Base-by-base conservation (phyloP, 2,888 invertebrate genomes). In the Desoria tigrina region DNA sequence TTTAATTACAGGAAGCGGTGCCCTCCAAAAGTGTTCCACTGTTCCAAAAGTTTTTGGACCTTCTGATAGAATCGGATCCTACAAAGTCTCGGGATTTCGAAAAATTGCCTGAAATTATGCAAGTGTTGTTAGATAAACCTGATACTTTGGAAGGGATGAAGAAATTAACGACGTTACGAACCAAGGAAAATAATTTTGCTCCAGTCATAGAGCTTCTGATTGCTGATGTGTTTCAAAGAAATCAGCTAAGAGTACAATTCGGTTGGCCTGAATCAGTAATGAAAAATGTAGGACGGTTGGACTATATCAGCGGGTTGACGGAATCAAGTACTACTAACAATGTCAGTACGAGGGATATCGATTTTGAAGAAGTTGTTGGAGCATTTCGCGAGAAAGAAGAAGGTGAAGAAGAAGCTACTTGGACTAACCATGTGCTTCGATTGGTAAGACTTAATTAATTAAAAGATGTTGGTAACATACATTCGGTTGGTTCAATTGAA, bases 131-230 rank as follows among this genome's bases (percentile, higher is more conserved):
- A 11, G 67, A 69, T 3, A 61, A 67, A 27, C 72, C 76, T 1
- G 72, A 76, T 32, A 65, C 58, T 18, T 51, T 70, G 2, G 24
- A 49, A 37, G 70, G 63, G 27, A 56, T 76, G 42, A 63, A 69
- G 53, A 63, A 39, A 42, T 55, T 76, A 23, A 69, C 69, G 4
- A 57, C 60, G 28, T 64, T 73, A 16, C 67, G 65, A 49, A 53
- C 60, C 1, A 59, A 56, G 23, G 67, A 68, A 37, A 65, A 65
- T 18, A 58, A 54, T 55, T 74, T 74, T 59, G 66, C 67, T n/a
- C 76, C 76, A 18, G 66, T 74, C 0, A 56, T 76, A 37, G 72
- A 74, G 42, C 68, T 76, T 42, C 42, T 76, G 2, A 65, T 76
- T 23, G 68, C 71, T 11, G 76, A 76, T 63, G 70, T 74, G 2